Percentiles rank a stretch among this genome's conserved stretches.
Evolutionary conservation across 2,113 vertebrate species (phyloP).

Genomic region (Aix galericulata): DNA sequence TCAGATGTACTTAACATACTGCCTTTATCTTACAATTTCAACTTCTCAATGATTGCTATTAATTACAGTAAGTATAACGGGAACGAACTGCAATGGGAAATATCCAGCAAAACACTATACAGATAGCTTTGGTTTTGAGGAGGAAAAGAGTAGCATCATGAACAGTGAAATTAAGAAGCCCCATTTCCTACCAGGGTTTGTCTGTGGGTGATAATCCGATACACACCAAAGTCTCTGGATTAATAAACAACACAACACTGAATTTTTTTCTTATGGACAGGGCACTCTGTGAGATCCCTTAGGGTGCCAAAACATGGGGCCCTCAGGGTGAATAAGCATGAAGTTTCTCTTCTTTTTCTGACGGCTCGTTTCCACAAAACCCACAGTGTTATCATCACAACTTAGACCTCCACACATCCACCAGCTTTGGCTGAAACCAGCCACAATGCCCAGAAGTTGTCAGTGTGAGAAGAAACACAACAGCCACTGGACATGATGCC

Average conservation of each 20-base stretch:
- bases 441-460: background rate
- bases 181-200: background rate
- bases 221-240: background rate
- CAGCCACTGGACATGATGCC: background rate
- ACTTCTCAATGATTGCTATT: background rate
- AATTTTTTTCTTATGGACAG: background rate
- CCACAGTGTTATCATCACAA: background rate
- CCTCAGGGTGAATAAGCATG: background rate
- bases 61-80: background rate
- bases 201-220: background rate
- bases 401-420: background rate
- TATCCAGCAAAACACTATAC: background rate
- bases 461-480: background rate
- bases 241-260: background rate
- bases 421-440: background rate
- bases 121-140: background rate
- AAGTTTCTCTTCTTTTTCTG: background rate
- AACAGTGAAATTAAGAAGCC: background rate
- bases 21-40: background rate
- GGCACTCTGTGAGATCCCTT: background rate
- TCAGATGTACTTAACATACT: background rate
- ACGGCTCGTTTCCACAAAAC: background rate
- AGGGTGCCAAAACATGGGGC: background rate
- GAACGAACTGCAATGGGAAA: background rate
- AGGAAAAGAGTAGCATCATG: background rate